Percentiles rank a stretch among this genome's conserved stretches.
Conservation (phyloP, 53 echinoderm and acorn worm genomes). For the Paracentrotus lividus region DNA sequence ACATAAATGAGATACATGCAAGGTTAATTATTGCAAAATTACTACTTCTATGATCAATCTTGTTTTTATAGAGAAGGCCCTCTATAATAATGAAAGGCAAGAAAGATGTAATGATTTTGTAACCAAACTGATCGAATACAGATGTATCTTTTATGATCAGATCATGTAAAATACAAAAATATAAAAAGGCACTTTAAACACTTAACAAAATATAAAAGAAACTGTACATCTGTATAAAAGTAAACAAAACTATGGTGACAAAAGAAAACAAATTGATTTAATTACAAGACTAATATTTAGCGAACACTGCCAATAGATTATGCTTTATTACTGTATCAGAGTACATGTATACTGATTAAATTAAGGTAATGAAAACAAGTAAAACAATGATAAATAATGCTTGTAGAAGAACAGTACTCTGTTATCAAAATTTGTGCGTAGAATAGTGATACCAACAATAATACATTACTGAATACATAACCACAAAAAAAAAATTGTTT, state of each 20-base stretch:
- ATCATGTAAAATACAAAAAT: neutral
- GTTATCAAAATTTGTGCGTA: neutral
- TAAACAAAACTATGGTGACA: neutral
- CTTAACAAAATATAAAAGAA: neutral
- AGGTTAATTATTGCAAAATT: neutral
- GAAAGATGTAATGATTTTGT: neutral
- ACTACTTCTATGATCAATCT: neutral
- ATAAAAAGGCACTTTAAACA: conserved; percentile 1
- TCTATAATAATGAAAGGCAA: neutral
- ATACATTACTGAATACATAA: neutral
- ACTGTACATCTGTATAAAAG: neutral
- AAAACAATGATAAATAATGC: neutral
- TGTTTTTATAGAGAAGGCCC: neutral
- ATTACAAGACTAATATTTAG: neutral
- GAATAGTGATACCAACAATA: neutral
- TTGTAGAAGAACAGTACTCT: conserved; percentile 11
- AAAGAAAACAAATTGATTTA: neutral
- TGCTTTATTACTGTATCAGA: neutral
- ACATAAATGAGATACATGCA: neutral
- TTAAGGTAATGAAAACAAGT: neutral
- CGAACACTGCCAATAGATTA: neutral
- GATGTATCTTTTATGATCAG: neutral
- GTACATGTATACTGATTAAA: neutral
- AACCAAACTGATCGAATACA: neutral
- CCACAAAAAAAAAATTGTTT: too few relatives aligned